Conservation (phyloP, 2,113 vertebrate genomes). For the Ictalurus punctatus region DNA sequence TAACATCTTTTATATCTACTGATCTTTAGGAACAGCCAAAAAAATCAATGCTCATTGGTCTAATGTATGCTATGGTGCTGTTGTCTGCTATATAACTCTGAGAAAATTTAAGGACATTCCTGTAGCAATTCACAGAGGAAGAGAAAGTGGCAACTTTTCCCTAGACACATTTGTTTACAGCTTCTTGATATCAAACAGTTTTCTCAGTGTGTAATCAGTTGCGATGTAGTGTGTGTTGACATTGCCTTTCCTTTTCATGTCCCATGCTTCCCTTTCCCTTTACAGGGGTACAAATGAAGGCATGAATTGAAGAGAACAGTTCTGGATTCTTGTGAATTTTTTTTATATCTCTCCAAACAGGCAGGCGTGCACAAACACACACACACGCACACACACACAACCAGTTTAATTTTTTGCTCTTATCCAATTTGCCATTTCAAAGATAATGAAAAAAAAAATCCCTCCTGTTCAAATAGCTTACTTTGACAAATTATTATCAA, state of each 20-base stretch:
- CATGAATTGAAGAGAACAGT: slow-evolving; percentile 30
- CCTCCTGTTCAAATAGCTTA: slow-evolving; percentile 30
- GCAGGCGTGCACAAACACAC: neutral
- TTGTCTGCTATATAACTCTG: neutral
- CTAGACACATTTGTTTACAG: slow-evolving; percentile 25
- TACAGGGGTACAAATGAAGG: slow-evolving; percentile 13
- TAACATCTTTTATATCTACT: no score
- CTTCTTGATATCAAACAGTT: slow-evolving; percentile 48
- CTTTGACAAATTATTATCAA: slow-evolving; percentile 50
- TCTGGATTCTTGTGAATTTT: slow-evolving; percentile 12
- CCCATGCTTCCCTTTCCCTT: slow-evolving; percentile 12
- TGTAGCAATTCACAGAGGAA: neutral
- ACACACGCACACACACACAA: neutral
- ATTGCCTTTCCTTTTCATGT: slow-evolving; percentile 46
- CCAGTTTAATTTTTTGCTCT: slow-evolving; percentile 37
- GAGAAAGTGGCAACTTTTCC: neutral
- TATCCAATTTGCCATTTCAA: slow-evolving; percentile 43
- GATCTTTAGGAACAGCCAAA: slow-evolving; percentile 3
- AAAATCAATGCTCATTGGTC: neutral
- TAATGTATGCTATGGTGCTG: neutral
- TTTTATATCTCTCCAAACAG: slow-evolving; percentile 14
- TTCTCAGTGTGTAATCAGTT: slow-evolving; percentile 49
- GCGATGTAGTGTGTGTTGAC: slow-evolving; percentile 27
- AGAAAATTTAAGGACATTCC: neutral
- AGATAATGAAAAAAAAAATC: slow-evolving; percentile 13